These are phyloP conservation scores for Mus spicilegus DNA, from an alignment of 2,113 vertebrate species.

Conservation along the genomic window DNA sequence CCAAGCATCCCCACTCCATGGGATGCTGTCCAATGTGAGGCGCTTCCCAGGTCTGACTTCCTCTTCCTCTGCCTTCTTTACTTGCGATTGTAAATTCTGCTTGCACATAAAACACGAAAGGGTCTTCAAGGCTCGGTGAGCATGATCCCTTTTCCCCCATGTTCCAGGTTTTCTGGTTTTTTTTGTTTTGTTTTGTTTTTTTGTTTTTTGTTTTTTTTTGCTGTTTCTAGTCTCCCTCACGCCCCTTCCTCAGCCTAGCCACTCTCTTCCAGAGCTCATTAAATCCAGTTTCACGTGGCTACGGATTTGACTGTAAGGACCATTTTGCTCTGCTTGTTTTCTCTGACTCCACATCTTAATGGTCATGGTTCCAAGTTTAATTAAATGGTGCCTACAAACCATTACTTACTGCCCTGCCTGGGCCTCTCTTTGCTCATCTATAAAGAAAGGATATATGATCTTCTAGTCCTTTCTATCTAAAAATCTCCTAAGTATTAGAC, in stretches of 20 bases:
- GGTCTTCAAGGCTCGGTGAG: not conserved
- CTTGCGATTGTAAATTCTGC: not conserved
- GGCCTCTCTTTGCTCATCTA: not conserved
- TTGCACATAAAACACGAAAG: not conserved
- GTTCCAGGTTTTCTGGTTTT: not conserved
- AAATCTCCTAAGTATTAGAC: constrained; percentile 17
- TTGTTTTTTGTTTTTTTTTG: not conserved
- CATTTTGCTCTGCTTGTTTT: not conserved
- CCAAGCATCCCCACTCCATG: not conserved
- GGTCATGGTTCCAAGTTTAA: not conserved
- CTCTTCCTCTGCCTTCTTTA: not conserved
- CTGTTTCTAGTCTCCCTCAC: not conserved
- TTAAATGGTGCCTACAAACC: not conserved
- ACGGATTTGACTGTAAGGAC: not conserved
- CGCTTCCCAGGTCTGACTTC: not conserved
- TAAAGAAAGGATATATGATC: constrained; percentile 1
- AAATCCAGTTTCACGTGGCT: not conserved
- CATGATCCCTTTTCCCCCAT: rapidly evolving
- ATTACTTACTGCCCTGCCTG: not conserved
- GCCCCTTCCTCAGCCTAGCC: not conserved
- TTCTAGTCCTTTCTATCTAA: constrained; percentile 14
- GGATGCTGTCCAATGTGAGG: not conserved
- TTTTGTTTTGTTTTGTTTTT: not conserved
- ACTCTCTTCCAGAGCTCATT: not conserved
- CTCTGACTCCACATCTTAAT: not conserved